phyloP scores from a whole-genome alignment of 2,888 invertebrate species.

The Torymus texanus region DNA sequence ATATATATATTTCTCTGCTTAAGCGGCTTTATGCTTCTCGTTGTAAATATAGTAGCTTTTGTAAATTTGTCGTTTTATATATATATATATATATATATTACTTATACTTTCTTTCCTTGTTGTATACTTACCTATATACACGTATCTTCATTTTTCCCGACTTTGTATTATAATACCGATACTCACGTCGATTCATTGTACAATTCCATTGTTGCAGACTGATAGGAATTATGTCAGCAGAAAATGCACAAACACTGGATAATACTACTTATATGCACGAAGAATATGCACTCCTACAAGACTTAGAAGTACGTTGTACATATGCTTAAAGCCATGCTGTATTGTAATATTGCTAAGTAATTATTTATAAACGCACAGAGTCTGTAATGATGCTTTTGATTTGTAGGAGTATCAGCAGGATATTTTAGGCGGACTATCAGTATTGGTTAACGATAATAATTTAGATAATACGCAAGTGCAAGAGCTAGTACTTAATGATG shows the following conservation, averaged over 20 bases:
- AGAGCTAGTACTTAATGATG: slow-evolving; percentile 67
- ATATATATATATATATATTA: too few relatives aligned
- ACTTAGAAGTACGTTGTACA: slow-evolving; percentile 61
- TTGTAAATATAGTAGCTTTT: too few relatives aligned
- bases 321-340: background rate
- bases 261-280: slow-evolving; percentile 61
- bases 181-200: background rate
- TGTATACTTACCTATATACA: too few relatives aligned
- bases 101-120: too few relatives aligned
- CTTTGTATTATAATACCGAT: background rate
- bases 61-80: too few relatives aligned
- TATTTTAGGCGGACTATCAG: slow-evolving; percentile 67
- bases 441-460: slow-evolving; percentile 66
- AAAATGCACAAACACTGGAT: slow-evolving; percentile 64
- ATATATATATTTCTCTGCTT: too few relatives aligned
- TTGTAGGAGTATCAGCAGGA: slow-evolving; percentile 64
- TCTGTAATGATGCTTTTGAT: background rate
- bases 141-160: too few relatives aligned
- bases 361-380: background rate
- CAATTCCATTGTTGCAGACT: slow-evolving; percentile 44
- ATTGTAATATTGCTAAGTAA: background rate
- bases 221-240: slow-evolving; percentile 66
- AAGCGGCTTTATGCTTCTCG: too few relatives aligned
- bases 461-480: slow-evolving; percentile 61
- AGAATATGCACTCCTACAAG: slow-evolving; percentile 64